Base-by-base conservation (phyloP, 2,113 vertebrate genomes). In the Spermophilus dauricus region DNA sequence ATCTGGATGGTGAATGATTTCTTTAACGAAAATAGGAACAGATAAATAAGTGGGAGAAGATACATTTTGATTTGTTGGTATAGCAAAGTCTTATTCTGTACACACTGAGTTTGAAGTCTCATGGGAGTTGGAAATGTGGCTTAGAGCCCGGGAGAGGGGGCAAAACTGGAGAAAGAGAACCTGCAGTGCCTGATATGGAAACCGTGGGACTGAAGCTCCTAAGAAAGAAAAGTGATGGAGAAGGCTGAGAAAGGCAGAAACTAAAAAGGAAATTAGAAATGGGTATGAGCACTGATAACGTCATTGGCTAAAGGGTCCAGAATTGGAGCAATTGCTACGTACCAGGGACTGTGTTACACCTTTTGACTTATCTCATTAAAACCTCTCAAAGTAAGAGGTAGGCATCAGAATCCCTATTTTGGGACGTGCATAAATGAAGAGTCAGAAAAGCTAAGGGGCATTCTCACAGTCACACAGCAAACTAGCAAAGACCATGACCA, bases 291-390 rank as follows among this genome's bases (percentile, higher is more conserved):
- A 5, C 37, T 37, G 9, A 32, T 26, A 28, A 58, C 53, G 58
- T 30, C 13, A 9, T 14, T 32, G 20, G 9, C 17, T 76, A 3
- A 22, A 58, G 37, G 34, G 67, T 10, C 5, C 10, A 73, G 42
- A 81, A 95, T 42, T 32, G 11, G 32, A 70, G 51, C 72, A 86
- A 61, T 86, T 82, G 77, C 48, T 26, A 2, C 1, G 4, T 42
- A 7, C 22, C 28, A 70, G 39, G 67, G 24, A 51, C 39, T 24
- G 3, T 30, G 56, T 48, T 51, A 51, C 34, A 0, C 78, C 16
- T 39, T 85, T 80, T 48, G 56, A 84, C 42, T 84, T 75, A 48
- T 80, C 88, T 85, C 34, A 39, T 39, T 73, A 87, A 89, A 94
- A 67, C 78, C n/a, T 91, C 87, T 72, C 45, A 77, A 65, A 48